These are phyloP conservation scores for Pangasianodon hypophthalmus DNA, from an alignment of 2,113 vertebrate species.

Conservation along the genomic window DNA sequence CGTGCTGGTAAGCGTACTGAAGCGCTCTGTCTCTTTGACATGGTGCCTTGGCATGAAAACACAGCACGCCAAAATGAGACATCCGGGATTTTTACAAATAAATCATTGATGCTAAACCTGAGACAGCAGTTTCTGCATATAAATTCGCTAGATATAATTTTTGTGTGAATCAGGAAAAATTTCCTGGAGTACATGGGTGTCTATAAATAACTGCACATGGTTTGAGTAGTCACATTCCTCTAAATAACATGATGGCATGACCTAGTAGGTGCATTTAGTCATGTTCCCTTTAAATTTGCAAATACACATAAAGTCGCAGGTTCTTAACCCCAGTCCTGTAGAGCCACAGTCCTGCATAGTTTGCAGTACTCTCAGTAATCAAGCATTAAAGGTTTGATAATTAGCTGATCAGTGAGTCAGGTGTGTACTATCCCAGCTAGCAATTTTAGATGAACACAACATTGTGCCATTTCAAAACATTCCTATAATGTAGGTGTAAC, in stretches of 20 bases:
- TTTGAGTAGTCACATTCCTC: not conserved
- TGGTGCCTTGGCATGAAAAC: slow-evolving; percentile 35
- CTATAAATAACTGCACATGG: not conserved
- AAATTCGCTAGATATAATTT: not conserved
- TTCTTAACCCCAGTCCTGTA: not conserved
- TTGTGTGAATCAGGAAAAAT: not conserved
- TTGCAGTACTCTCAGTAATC: not conserved
- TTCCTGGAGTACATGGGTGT: not conserved
- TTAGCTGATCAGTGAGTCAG: not conserved
- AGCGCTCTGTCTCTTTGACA: slow-evolving; percentile 33
- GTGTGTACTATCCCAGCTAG: not conserved
- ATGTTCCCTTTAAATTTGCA: not conserved
- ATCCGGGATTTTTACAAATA: slow-evolving; percentile 8
- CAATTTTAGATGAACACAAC: not conserved
- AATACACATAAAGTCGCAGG: not conserved
- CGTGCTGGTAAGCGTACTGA: slow-evolving; percentile 18
- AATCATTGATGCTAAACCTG: slow-evolving; percentile 13
- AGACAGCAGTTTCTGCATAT: not conserved
- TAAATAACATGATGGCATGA: slow-evolving; percentile 5
- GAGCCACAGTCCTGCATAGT: not conserved
- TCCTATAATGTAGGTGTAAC: not conserved
- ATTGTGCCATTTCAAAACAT: not conserved
- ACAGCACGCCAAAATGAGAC: slow-evolving; percentile 30
- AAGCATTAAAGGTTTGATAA: not conserved
- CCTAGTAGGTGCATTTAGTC: not conserved